Evolutionary conservation across 2,888 invertebrate species (phyloP).

Genomic region (Dasysyrphus albostriatus): DNA sequence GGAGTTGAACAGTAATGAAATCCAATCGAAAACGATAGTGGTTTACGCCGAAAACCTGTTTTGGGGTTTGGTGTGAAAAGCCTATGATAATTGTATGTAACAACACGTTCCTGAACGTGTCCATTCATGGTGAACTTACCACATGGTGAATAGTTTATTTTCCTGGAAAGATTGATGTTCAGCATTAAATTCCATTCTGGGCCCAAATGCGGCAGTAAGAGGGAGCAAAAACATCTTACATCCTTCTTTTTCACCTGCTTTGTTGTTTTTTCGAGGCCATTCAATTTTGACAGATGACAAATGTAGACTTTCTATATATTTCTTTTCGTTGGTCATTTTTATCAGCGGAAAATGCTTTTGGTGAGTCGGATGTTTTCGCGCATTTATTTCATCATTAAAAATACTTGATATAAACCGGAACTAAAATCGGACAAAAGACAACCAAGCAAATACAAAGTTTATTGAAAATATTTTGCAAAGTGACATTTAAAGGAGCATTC

Average conservation of each 20-base stretch:
- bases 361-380: slow-evolving; percentile 76
- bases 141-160: background rate
- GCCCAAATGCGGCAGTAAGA: background rate
- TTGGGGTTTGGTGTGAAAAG: no score
- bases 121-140: background rate
- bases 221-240: background rate
- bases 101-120: background rate
- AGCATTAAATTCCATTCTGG: background rate
- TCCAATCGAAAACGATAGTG: no score
- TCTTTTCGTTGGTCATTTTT: slow-evolving; percentile 63
- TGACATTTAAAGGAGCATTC: slow-evolving; percentile 33
- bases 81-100: no score
- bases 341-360: slow-evolving; percentile 77
- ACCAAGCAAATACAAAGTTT: slow-evolving; percentile 26
- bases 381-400: slow-evolving; percentile 76
- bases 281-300: slow-evolving; percentile 55
- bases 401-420: slow-evolving; percentile 70
- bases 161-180: background rate
- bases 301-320: slow-evolving; percentile 39
- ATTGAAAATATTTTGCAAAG: slow-evolving; percentile 35
- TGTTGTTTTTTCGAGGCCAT: slow-evolving; percentile 37
- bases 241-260: slow-evolving; percentile 28
- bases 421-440: slow-evolving; percentile 32
- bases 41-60: no score
- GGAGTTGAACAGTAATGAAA: no score